Evolutionary conservation across 2,113 vertebrate species (phyloP).

Genomic region (Callipepla squamata): DNA sequence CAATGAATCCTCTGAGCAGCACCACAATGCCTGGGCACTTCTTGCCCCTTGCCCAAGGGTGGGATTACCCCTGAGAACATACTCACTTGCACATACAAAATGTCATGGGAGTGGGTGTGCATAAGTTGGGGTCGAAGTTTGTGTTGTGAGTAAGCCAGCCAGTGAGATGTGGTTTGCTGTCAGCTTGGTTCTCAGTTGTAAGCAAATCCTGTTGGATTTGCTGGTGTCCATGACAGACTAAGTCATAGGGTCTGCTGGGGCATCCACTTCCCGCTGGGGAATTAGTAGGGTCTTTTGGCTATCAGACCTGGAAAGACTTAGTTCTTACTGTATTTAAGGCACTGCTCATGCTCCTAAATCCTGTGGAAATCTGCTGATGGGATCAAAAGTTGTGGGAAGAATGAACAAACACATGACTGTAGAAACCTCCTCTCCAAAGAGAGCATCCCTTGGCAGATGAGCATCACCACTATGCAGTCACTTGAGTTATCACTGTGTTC

Average conservation of each 20-base stretch:
- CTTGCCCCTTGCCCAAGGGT: background rate
- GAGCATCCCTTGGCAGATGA: background rate
- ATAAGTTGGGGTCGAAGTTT: background rate
- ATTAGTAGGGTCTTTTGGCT: background rate
- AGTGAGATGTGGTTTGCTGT: background rate
- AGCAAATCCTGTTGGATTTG: background rate
- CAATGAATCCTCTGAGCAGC: background rate
- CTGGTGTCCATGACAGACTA: rapidly evolving
- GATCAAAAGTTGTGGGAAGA: background rate
- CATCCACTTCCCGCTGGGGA: background rate
- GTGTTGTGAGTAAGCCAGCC: background rate
- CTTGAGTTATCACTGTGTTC: background rate
- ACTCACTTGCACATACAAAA: rapidly evolving
- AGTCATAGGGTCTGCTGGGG: background rate
- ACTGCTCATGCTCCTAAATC: background rate
- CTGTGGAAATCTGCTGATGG: background rate
- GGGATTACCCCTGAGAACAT: background rate
- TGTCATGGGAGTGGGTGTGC: background rate
- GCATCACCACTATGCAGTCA: rapidly evolving
- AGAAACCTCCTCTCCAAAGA: background rate
- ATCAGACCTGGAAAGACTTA: background rate
- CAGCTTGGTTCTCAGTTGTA: background rate
- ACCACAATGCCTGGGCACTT: rapidly evolving
- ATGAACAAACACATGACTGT: background rate
- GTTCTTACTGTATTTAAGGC: background rate